Percentiles rank a stretch among this genome's conserved stretches.
Conservation (phyloP, 2,113 vertebrate species). For the Felis catus region DNA sequence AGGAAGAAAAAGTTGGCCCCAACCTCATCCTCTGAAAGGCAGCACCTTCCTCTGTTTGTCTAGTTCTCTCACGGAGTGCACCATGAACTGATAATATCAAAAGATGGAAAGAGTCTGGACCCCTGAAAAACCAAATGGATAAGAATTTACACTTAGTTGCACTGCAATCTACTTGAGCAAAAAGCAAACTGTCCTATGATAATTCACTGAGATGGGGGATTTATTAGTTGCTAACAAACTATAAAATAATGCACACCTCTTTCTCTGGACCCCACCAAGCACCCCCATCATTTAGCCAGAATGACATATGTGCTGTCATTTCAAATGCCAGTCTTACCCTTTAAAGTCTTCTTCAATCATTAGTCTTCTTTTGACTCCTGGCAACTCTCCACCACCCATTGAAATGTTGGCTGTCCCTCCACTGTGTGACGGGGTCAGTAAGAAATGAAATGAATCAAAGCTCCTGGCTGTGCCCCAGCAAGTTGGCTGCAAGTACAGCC, state of each 20-base stretch:
- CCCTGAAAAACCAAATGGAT: background rate
- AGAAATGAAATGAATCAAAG: slow-evolving; percentile 57
- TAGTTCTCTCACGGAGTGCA: background rate
- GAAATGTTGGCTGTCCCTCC: background rate
- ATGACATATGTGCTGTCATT: background rate
- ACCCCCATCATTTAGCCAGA: background rate
- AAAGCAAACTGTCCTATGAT: background rate
- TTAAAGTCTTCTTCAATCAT: slow-evolving; percentile 19
- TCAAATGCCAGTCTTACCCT: slow-evolving; percentile 6
- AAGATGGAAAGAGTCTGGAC: background rate
- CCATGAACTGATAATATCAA: background rate
- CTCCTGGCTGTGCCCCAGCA: slow-evolving; percentile 36
- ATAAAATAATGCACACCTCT: background rate
- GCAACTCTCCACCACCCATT: background rate
- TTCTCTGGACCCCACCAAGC: background rate
- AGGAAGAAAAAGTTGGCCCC: background rate
- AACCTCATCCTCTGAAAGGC: background rate
- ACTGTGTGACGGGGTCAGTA: background rate
- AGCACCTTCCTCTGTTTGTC: background rate
- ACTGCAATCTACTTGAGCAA: background rate
- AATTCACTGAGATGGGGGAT: background rate
- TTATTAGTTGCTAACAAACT: slow-evolving; percentile 21
- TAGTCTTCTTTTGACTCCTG: slow-evolving; percentile 31
- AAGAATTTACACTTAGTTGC: background rate
- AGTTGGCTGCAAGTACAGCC: background rate